Base-by-base conservation (phyloP, 1,140 invertebrate species). In the Mercenaria mercenaria region DNA sequence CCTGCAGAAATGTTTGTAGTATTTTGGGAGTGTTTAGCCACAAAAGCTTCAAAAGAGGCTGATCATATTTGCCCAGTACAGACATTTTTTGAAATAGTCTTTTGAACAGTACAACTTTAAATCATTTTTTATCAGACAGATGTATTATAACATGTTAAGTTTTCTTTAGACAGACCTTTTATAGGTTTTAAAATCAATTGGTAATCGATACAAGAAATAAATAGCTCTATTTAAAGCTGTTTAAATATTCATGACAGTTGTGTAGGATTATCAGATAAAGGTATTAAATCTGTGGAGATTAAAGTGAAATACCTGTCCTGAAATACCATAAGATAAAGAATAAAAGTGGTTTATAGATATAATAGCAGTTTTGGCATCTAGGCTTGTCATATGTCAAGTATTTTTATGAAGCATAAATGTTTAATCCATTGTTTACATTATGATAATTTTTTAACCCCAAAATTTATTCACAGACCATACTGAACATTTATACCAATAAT, bases 181-280 rank as follows among this genome's bases (percentile, higher is more conserved):
- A 26, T 37, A 8, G 15, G 34, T 39, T 72, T 72, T 72, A 72
- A 20, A 72, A 39, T 64, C 59, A 29, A 64, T 64, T 8, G n/a
- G 59, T 39, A 72, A 72, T 72, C 67, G 39, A 72, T 72, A 72
- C 34, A 20, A 72, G 32, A 15, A 72, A 72, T 72, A 72, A 37
- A 72, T 39, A 20, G 18, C 8, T 18, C 34, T 4, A 72, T 37
- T 72, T 72, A 72, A 72, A 72, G 2, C 34, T 72, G 67, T 72
- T 72, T 72, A 72, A 72, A 72, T 39, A 72, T 72, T 72, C 34
- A 72, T 72, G 67, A 72, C 67, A 72, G 67, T 72, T 72, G 15
- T 72, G 26, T 72, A 41, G 67, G 67, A 72, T 72, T 72, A 72
- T 72, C 67, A 39, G 67, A 72, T 72, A 20, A 72, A 41, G 34